These are phyloP conservation scores for Sapayoa aenigma DNA, from an alignment of 2,113 vertebrate species.

Conservation along the genomic window DNA sequence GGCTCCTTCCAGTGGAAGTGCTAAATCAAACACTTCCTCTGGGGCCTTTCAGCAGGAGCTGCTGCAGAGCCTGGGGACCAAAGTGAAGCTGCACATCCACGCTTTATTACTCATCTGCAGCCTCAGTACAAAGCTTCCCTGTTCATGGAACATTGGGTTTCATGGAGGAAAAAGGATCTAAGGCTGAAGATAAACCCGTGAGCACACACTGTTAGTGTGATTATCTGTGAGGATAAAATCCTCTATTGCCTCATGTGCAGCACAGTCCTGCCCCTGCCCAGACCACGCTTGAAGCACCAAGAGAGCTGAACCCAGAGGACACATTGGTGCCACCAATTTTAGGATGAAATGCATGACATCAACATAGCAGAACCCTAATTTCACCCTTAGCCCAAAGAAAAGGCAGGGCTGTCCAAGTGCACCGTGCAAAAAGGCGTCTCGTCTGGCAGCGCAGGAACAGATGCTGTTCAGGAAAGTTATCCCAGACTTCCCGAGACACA, in stretches of 20 bases:
- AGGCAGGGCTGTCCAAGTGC: not conserved
- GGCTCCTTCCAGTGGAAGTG: not conserved
- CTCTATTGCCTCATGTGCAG: accelerated
- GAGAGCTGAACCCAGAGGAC: not conserved
- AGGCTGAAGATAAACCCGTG: not conserved
- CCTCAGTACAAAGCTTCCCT: not conserved
- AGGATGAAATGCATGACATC: not conserved
- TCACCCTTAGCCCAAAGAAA: not conserved
- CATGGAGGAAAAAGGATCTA: not conserved
- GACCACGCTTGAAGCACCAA: not conserved
- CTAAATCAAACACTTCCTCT: not conserved
- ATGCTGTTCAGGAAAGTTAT: not conserved
- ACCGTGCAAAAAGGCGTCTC: accelerated
- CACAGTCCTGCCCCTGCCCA: accelerated
- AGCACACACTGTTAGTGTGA: not conserved
- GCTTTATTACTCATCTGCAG: accelerated
- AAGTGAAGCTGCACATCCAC: not conserved
- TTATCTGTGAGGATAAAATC: not conserved
- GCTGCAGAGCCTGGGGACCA: not conserved
- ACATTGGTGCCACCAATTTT: not conserved
- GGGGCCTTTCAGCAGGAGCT: not conserved
- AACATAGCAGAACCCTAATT: not conserved
- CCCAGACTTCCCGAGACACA: not conserved
- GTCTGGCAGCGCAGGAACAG: accelerated
- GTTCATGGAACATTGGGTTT: not conserved